Conservation (phyloP, 2,888 invertebrate genomes). For the Luffia ferchaultella region DNA sequence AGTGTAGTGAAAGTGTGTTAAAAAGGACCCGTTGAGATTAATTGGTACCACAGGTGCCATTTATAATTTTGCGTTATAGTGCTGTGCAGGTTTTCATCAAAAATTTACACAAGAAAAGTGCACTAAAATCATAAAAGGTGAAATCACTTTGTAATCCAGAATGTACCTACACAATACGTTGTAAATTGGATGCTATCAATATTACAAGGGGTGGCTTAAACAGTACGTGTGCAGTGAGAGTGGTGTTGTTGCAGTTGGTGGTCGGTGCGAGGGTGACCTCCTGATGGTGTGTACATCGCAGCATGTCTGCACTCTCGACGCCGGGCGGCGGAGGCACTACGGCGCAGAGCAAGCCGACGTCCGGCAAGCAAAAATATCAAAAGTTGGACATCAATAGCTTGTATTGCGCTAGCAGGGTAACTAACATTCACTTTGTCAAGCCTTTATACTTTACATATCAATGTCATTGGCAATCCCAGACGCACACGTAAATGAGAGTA, state of each 20-base stretch:
- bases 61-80: too few species aligned
- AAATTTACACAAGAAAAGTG: too few species aligned
- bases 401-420: conserved; percentile 86
- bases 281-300: conserved; percentile 93
- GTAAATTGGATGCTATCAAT: too few species aligned
- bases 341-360: conserved; percentile 65
- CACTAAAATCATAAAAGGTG: neutral
- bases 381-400: conserved; percentile 98
- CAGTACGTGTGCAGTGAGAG: conserved; percentile 22
- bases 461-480: conserved; percentile 7
- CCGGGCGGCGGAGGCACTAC: conserved; percentile 70
- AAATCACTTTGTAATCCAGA: neutral
- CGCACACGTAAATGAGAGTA: conserved; percentile 7
- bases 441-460: neutral
- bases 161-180: too few species aligned
- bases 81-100: neutral
- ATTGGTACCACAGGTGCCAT: too few species aligned
- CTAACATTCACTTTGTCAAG: conserved; percentile 28
- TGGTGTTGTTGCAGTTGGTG: conserved; percentile 52
- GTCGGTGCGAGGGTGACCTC: conserved; percentile 57
- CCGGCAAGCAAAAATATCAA: conserved; percentile 93
- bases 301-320: conserved; percentile 96
- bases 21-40: too few species aligned
- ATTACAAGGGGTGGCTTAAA: too few species aligned
- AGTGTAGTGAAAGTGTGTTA: conserved; percentile 53